These are phyloP conservation scores for Lysandra coridon DNA, from an alignment of 2,888 invertebrate species.

Conservation along the genomic window DNA sequence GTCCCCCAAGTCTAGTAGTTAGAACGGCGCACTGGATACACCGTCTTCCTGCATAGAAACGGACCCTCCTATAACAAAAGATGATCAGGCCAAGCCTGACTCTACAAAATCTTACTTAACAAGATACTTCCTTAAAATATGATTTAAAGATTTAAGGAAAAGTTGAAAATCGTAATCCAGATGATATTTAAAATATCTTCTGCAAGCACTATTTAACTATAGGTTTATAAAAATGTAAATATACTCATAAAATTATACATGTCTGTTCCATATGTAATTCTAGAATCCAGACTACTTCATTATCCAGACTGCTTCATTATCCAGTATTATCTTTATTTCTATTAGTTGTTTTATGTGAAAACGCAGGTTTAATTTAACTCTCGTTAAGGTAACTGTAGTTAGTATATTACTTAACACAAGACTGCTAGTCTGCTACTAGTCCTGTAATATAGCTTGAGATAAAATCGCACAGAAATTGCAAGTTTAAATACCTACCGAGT, in stretches of 20 bases:
- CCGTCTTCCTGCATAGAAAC: too few relatives aligned
- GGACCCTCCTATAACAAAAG: too few relatives aligned
- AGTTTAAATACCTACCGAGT: background rate
- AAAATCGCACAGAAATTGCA: background rate
- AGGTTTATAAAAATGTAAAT: too few relatives aligned
- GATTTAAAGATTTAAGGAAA: too few relatives aligned
- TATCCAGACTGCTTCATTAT: background rate
- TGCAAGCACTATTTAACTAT: too few relatives aligned
- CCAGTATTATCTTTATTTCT: background rate
- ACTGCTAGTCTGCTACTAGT: background rate
- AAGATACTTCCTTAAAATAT: too few relatives aligned
- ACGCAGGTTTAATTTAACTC: background rate
- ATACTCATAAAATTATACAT: background rate
- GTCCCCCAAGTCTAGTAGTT: too few relatives aligned
- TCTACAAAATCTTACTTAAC: too few relatives aligned
- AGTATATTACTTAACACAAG: background rate
- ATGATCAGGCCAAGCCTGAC: too few relatives aligned
- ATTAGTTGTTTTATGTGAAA: background rate
- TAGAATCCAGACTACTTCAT: background rate
- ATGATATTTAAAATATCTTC: too few relatives aligned
- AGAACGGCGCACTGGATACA: too few relatives aligned
- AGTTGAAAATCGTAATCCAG: too few relatives aligned
- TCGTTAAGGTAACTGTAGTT: background rate
- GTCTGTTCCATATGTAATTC: background rate
- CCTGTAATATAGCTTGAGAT: background rate